Evolutionary conservation across 2,888 invertebrate genomes (phyloP).

Genomic region (Hymenopus coronatus): DNA sequence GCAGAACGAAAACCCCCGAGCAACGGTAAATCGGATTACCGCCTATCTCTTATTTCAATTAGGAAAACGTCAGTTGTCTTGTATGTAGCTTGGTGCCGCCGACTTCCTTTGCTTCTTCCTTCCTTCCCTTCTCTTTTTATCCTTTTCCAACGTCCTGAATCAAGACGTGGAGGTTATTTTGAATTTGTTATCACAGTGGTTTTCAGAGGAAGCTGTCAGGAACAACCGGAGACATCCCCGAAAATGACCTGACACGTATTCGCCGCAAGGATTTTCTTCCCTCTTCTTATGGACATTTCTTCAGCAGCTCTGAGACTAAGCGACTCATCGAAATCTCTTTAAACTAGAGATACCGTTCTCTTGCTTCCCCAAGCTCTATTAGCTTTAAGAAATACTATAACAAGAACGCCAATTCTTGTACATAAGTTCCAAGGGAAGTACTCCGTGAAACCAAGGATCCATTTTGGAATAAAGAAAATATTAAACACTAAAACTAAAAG

Average conservation of each 20-base stretch:
- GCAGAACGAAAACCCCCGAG: constrained; percentile 16
- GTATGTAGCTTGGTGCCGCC: background rate
- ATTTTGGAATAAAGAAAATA: too few relatives aligned
- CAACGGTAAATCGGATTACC: constrained; percentile 17
- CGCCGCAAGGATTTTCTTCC: background rate
- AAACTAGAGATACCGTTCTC: background rate
- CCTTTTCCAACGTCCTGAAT: background rate
- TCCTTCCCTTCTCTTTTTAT: background rate
- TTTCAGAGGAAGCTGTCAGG: background rate
- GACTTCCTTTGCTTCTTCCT: background rate
- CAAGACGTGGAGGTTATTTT: background rate
- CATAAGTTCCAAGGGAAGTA: background rate
- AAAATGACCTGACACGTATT: background rate
- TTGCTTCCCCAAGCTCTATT: background rate
- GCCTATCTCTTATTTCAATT: constrained; percentile 20
- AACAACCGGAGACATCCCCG: background rate
- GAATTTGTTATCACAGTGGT: background rate
- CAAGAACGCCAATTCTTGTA: background rate
- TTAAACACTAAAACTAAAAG: too few relatives aligned
- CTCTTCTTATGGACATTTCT: background rate
- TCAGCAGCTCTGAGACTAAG: background rate
- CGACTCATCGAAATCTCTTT: background rate
- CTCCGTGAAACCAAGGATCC: too few relatives aligned
- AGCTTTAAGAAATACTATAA: background rate
- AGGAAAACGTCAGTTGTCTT: constrained; percentile 7